Percentiles rank a stretch among this genome's conserved stretches.
phyloP scores from a whole-genome alignment of 2,888 invertebrate genomes.

The Chironomus tentans region DNA sequence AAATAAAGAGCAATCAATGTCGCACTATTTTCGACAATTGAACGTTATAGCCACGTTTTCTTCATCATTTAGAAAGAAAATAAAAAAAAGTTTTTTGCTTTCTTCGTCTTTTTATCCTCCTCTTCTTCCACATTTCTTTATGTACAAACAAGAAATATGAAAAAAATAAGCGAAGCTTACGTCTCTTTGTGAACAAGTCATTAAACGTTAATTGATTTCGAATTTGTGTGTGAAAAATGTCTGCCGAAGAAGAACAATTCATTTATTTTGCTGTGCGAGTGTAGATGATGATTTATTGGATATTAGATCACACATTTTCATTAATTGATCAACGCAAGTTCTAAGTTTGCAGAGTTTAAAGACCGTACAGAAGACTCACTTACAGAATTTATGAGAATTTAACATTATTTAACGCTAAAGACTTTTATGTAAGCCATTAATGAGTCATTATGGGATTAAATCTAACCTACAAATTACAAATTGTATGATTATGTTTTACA shows the following conservation, averaged over 20 bases:
- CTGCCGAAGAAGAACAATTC: neutral
- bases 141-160: no score
- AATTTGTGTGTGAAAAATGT: constrained; percentile 12
- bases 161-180: neutral
- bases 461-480: neutral
- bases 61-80: neutral
- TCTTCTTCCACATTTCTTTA: neutral
- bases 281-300: neutral
- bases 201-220: constrained; percentile 23
- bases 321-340: neutral
- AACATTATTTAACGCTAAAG: no score
- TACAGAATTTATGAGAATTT: neutral
- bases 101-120: neutral
- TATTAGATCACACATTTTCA: neutral
- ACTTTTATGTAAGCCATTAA: neutral
- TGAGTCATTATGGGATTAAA: neutral
- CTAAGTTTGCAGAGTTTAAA: neutral
- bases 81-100: neutral
- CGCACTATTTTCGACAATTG: neutral
- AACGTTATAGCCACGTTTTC: neutral
- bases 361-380: neutral
- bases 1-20: constrained; percentile 14
- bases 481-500: neutral
- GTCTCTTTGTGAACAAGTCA: neutral
- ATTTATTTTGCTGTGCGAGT: neutral